Evolutionary conservation across 1,140 invertebrate genomes (phyloP), one percentile per base, ranked within the genome.

Genomic region (Aporrectodea caliginosa): DNA sequence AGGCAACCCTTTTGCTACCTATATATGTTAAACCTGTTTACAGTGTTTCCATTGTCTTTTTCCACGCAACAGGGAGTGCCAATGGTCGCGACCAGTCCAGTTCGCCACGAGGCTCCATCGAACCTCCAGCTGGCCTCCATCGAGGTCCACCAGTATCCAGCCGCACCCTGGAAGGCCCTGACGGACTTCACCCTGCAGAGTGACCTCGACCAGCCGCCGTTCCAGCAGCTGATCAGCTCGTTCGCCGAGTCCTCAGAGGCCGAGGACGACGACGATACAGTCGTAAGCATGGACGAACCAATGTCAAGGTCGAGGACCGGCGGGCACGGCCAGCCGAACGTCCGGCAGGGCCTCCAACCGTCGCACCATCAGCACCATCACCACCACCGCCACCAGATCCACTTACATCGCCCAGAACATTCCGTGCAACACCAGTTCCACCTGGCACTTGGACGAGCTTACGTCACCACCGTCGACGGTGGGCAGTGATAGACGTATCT

Each of bases 111-210:
- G 93, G 93, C 84, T 93, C 35, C 73, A 0, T 74, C 43, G 22
- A 85, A 84, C 71, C 83, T 83, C 1, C 84, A 86, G 82, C 85
- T 85, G 80, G 84, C 83, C 1, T 83, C 84, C 12, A 90, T 96
- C 43, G 94, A 97, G 88, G 95, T 98, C 35, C 95, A 96, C 84
- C 94, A 94, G 79, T 98, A 98, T 90, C 96, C 98, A 89, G 95
- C 96, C 69, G 96, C 87, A 68, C n/a, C 35, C 75, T 98, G 96
- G 96, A 98, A 98, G 90, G 94, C 95, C 69, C 92, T 98, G 27
- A 93, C 93, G 35, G 96, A 98, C 85, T 98, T 97, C 89, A 95
- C 95, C 76, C 6, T 58, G 43, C 43, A 58, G 6, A 22, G 43
- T 12, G 43, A 58, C 43, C 90, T 97, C 16, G 96, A 98, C 81